Base-by-base conservation (phyloP, 2,113 vertebrate species). In the Gallinago media region DNA sequence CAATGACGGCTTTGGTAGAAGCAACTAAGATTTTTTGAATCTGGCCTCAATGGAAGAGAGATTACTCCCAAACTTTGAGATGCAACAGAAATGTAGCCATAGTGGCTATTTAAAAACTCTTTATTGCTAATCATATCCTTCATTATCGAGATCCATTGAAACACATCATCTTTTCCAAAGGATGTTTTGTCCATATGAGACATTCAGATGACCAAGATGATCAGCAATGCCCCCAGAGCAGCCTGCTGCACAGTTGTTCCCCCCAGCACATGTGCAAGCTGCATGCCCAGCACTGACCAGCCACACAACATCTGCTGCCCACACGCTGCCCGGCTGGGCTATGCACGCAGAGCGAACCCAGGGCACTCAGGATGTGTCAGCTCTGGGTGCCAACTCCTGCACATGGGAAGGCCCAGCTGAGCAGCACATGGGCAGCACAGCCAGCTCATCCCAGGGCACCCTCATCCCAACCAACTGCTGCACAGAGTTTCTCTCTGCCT, bases 211-310 rank as follows among this genome's bases (percentile, higher is more conserved):
- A n/a, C 42, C 20, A 23, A 32, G 47, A 38, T 6, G 20, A 49
- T 23, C 31, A 23, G 22, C 32, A 26, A 13, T 11, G 26, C 3
- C 20, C 26, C 22, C 31, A 55, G 31, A 19, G 20, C 32, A 42
- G 47, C 25, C n/a, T 3, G 2, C 16, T 7, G 31, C 78, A 36
- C 8, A 12, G 40, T 5, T 17, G 38, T 29, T 15, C 49, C 36
- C 36, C 40, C 2, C 22, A 36, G 40, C 67, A 40, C 29, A 16
- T 0, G 3, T 17, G 26, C 34, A 20, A 0, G 1, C 17, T 1
- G 32, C 36, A 6, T 10, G 5, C 14, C 86, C 68, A 23, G 62
- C 25, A 12, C 68, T 87, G 81, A 22, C 92, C 77, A 76, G 36
- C 17, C 34, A 4, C 8, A 8, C 32, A 7, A 29, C 76, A 89